Percentiles rank a stretch among this genome's conserved stretches.
Evolutionary conservation across 2,113 vertebrate genomes (phyloP).

Genomic region (Marcusenius ussheri): DNA sequence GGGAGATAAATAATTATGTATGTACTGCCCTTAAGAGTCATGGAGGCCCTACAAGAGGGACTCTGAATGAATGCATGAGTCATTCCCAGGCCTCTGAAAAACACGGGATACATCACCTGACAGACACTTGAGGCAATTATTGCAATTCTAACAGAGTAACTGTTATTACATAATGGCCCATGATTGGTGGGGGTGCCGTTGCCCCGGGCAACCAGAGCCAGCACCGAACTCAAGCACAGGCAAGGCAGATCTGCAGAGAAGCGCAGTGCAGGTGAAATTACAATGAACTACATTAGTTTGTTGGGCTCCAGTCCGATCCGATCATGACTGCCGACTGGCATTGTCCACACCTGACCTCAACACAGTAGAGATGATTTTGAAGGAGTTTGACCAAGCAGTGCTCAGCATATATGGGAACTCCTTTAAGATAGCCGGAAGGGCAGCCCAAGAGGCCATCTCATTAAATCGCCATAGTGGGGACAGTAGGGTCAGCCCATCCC

Average conservation of each 20-base stretch:
- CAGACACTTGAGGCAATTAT: slow-evolving; percentile 1
- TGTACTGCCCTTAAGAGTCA: not conserved
- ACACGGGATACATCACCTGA: not conserved
- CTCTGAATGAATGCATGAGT: not conserved
- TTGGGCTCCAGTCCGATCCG: not conserved
- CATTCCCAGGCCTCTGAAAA: not conserved
- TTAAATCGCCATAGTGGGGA: not conserved
- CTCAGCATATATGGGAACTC: too few species aligned
- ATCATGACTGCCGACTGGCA: not conserved
- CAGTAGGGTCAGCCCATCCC: not conserved
- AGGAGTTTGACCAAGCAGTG: too few species aligned
- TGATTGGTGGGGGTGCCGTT: not conserved
- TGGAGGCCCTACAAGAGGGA: not conserved
- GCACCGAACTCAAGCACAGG: not conserved
- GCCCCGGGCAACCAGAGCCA: not conserved
- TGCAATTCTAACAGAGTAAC: not conserved
- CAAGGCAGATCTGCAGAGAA: not conserved
- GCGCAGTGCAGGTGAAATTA: not conserved
- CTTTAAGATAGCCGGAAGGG: too few species aligned
- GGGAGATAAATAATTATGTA: not conserved
- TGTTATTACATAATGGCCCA: not conserved
- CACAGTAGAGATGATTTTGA: too few species aligned
- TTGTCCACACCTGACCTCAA: too few species aligned
- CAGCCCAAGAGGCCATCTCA: too few species aligned
- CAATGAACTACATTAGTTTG: not conserved